Percentiles rank a stretch among this genome's conserved stretches.
Conservation (phyloP, 2,113 vertebrate species). For the Equus przewalskii region DNA sequence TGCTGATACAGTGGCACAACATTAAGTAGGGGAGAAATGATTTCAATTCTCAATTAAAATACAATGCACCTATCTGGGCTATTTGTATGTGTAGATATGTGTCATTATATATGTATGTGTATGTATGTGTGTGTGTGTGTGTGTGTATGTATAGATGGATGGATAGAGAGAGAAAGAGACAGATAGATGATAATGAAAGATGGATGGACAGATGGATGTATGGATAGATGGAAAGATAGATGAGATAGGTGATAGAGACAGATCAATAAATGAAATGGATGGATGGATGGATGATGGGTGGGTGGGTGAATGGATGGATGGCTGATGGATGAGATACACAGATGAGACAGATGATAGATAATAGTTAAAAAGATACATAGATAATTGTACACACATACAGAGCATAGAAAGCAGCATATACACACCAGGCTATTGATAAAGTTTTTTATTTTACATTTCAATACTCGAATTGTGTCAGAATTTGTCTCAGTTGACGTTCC, state of each 20-base stretch:
- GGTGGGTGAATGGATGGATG: neutral
- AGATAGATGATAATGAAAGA: neutral
- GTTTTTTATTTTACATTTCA: neutral
- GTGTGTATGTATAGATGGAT: neutral
- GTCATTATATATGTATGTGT: accelerated
- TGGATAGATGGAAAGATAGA: neutral
- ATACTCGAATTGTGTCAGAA: neutral
- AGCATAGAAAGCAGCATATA: neutral
- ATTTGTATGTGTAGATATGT: neutral
- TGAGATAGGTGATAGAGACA: neutral
- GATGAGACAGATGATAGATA: neutral
- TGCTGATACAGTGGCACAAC: accelerated
- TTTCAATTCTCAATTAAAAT: accelerated
- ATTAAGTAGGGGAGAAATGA: too few species aligned
- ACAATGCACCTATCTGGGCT: neutral
- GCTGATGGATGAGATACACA: neutral
- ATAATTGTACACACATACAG: accelerated
- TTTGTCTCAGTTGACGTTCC: neutral
- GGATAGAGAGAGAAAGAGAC: neutral
- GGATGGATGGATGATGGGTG: neutral
- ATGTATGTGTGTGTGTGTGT: neutral
- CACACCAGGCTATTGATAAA: neutral
- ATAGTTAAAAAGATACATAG: neutral
- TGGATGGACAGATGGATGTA: neutral
- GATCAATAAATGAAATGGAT: neutral